Evolutionary conservation across 1,140 invertebrate genomes (phyloP).

Genomic region (Scaptomyza montana): DNA sequence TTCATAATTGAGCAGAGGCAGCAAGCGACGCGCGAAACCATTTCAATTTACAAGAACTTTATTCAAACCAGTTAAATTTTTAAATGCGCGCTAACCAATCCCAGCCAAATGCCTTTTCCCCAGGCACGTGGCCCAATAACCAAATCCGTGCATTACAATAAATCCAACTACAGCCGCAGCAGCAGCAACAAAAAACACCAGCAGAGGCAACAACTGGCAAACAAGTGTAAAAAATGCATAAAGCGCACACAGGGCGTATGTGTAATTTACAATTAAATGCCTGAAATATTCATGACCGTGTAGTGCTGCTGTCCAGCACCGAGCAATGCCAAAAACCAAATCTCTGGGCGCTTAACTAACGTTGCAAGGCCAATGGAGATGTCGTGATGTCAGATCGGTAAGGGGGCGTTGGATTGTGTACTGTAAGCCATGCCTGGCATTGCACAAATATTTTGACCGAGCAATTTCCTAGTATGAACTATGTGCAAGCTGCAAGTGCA

Average conservation of each 20-base stretch:
- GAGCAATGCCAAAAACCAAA: conserved; percentile 49
- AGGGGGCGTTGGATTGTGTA: conserved; percentile 2
- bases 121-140: conserved; percentile 59
- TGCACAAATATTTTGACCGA: conserved; percentile 68
- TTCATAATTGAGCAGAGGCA: conserved; percentile 45
- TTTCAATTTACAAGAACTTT: conserved; percentile 45
- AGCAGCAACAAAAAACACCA: conserved; percentile 11
- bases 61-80: conserved; percentile 57
- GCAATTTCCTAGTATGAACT: conserved; percentile 64
- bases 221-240: conserved; percentile 69
- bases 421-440: conserved; percentile 30
- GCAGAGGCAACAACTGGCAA: conserved; percentile 24
- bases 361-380: conserved; percentile 1
- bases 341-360: conserved; percentile 63
- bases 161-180: conserved; percentile 20
- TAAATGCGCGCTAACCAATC: conserved; percentile 31
- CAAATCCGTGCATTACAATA: conserved; percentile 62
- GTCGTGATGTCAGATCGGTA: background rate
- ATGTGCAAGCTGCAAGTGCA: conserved; percentile 55
- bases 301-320: background rate
- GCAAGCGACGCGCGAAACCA: conserved; percentile 38
- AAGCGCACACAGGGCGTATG: conserved; percentile 72
- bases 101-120: conserved; percentile 29
- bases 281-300: conserved; percentile 69
- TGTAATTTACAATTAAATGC: conserved; percentile 80